These are phyloP conservation scores for Drosophila buzzatii DNA, from an alignment of 2,888 invertebrate species.

Conservation along the genomic window DNA sequence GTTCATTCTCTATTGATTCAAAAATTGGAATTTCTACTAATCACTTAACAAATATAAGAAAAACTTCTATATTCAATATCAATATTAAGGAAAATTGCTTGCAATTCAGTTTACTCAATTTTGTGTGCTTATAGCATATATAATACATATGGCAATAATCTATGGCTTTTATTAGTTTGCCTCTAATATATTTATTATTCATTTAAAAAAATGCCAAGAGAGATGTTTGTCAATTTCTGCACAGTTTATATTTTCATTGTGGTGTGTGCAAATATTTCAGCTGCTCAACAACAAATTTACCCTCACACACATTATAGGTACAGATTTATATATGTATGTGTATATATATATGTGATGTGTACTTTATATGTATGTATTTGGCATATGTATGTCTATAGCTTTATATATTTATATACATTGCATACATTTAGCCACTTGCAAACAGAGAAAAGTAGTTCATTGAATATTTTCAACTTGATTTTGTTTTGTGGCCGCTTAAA, in stretches of 20 bases:
- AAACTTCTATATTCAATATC: neutral
- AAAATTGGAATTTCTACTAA: neutral
- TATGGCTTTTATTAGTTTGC: slow-evolving; percentile 11
- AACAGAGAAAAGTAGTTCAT: slow-evolving; percentile 75
- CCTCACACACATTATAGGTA: slow-evolving; percentile 21
- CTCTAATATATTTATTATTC: slow-evolving; percentile 22
- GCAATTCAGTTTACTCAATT: neutral
- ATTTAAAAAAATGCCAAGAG: neutral
- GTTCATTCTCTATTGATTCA: too few species aligned
- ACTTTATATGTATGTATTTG: slow-evolving; percentile 32
- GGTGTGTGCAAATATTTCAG: slow-evolving; percentile 49
- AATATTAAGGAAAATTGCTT: neutral
- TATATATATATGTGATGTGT: slow-evolving; percentile 48
- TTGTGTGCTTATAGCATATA: neutral
- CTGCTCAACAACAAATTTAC: slow-evolving; percentile 18
- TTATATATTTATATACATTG: slow-evolving; percentile 52
- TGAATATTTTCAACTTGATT: slow-evolving; percentile 81
- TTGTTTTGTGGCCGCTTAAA: slow-evolving; percentile 68
- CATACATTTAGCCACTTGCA: slow-evolving; percentile 66
- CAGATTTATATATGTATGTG: slow-evolving; percentile 12
- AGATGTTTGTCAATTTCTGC: slow-evolving; percentile 35
- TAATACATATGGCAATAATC: neutral
- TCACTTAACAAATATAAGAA: neutral
- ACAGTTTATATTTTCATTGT: slow-evolving; percentile 56
- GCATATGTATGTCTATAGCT: slow-evolving; percentile 24